Evolutionary conservation across 2,113 vertebrate species (phyloP).

Genomic region (Morphnarchus princeps): DNA sequence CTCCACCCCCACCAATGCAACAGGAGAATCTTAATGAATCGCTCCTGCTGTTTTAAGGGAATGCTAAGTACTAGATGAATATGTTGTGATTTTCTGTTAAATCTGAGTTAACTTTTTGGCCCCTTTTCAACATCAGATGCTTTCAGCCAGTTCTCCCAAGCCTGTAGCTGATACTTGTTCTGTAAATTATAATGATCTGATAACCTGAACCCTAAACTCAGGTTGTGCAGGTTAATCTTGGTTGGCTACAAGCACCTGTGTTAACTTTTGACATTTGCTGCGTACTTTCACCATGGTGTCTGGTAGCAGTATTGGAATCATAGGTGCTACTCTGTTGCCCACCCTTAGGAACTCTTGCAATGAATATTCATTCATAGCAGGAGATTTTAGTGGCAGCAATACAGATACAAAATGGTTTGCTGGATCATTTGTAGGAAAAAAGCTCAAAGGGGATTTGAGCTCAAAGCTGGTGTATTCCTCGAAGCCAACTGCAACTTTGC

Average conservation of each 20-base stretch:
- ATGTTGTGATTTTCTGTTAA: not conserved
- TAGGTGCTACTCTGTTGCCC: not conserved
- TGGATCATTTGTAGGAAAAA: not conserved
- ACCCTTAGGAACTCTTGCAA: not conserved
- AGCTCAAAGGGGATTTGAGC: not conserved
- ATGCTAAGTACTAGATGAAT: not conserved
- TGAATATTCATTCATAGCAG: not conserved
- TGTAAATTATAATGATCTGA: not conserved
- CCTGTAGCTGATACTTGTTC: not conserved
- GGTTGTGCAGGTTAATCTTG: not conserved
- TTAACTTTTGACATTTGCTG: not conserved
- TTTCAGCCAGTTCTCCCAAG: not conserved
- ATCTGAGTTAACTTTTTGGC: not conserved
- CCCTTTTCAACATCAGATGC: not conserved
- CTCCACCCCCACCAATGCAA: not conserved
- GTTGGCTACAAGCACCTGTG: not conserved
- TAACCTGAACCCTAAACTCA: not conserved
- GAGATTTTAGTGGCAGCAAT: not conserved
- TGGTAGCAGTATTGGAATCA: not conserved
- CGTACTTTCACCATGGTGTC: rapidly evolving
- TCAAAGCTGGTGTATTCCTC: not conserved
- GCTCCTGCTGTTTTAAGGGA: not conserved
- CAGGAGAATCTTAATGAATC: slow-evolving; percentile 26
- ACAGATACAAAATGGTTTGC: not conserved
- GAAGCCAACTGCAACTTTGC: not conserved